Evolutionary conservation across 2,113 vertebrate genomes (phyloP).

Genomic region (Hippocampus guttulatus): DNA sequence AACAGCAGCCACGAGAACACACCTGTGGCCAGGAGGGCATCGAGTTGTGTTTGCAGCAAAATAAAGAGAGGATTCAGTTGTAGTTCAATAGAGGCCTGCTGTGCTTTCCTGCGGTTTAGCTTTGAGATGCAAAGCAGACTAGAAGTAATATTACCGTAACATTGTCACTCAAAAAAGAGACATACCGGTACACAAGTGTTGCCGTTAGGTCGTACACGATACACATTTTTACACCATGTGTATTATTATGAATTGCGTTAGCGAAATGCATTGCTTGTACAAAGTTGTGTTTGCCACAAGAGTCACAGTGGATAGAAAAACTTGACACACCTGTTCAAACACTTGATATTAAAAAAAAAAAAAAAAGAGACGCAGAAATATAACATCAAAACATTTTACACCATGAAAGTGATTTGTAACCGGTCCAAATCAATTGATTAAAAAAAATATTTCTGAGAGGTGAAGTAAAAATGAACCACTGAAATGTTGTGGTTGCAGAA

Average conservation of each 20-base stretch:
- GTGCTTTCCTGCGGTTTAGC: neutral
- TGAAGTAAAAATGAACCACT: too few relatives aligned
- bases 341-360: too few relatives aligned
- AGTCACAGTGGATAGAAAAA: too few relatives aligned
- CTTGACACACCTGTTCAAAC: too few relatives aligned
- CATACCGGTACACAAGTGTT: neutral
- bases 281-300: slow-evolving; percentile 6
- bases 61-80: slow-evolving; percentile 19
- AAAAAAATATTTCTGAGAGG: too few relatives aligned
- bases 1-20: slow-evolving; percentile 28
- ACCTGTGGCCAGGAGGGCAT: slow-evolving; percentile 29
- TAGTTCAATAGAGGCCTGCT: slow-evolving; percentile 9
- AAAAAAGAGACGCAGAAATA: too few relatives aligned
- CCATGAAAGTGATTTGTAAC: too few relatives aligned
- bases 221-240: slow-evolving; percentile 10
- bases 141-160: neutral
- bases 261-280: slow-evolving; percentile 20
- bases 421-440: too few relatives aligned
- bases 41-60: slow-evolving; percentile 52
- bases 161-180: neutral
- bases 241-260: slow-evolving; percentile 23
- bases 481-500: too few relatives aligned
- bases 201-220: neutral
- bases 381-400: too few relatives aligned
- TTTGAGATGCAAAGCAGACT: neutral